Conservation (phyloP, 2,888 invertebrate genomes). For the Dione vanillae region DNA sequence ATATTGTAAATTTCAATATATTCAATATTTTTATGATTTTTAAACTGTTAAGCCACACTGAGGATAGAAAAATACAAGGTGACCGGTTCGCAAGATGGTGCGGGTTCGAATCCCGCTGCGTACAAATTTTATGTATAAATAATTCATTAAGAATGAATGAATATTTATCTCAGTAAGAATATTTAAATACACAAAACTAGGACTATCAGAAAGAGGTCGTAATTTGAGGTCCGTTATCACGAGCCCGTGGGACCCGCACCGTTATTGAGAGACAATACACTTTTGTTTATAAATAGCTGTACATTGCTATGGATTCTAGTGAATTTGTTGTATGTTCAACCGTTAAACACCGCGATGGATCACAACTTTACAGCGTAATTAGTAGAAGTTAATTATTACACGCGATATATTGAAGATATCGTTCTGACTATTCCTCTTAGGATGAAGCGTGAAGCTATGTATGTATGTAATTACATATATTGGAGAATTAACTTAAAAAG, state of each 20-base stretch:
- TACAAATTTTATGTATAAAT: too few relatives aligned
- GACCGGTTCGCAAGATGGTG: too few relatives aligned
- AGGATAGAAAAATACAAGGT: too few relatives aligned
- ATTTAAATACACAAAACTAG: neutral
- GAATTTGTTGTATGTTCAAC: slow-evolving; percentile 27
- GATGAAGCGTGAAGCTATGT: too few relatives aligned
- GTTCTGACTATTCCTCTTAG: too few relatives aligned
- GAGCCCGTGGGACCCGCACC: slow-evolving; percentile 45
- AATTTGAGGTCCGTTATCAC: slow-evolving; percentile 41
- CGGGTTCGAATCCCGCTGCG: too few relatives aligned
- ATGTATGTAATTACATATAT: too few relatives aligned
- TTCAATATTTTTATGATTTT: too few relatives aligned
- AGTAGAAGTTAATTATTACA: neutral
- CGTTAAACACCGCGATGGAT: slow-evolving; percentile 13
- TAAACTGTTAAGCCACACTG: too few relatives aligned
- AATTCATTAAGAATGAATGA: too few relatives aligned
- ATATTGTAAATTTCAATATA: too few relatives aligned
- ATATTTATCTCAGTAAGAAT: neutral
- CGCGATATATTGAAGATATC: neutral
- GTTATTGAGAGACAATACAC: slow-evolving; percentile 43
- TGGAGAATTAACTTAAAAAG: too few relatives aligned
- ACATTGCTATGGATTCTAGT: slow-evolving; percentile 35
- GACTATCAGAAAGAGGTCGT: neutral
- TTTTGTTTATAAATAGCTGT: slow-evolving; percentile 44
- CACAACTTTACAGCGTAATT: neutral